These are phyloP conservation scores for Polyergus mexicanus DNA, from an alignment of 1,140 invertebrate species.

Conservation along the genomic window DNA sequence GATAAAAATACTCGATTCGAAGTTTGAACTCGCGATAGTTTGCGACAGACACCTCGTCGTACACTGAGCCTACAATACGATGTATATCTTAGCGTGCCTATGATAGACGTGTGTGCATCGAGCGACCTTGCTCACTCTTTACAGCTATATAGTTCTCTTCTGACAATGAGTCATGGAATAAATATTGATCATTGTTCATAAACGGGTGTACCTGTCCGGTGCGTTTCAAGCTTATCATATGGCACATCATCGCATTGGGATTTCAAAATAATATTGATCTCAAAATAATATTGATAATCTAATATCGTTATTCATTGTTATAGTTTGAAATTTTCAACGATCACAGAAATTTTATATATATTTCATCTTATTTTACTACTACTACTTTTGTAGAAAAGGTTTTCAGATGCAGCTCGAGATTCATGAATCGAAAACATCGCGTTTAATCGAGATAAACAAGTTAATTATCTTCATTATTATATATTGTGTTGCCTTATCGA, in stretches of 20 bases:
- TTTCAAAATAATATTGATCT: not conserved
- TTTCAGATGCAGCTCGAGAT: not conserved
- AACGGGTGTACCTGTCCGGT: constrained; percentile 39
- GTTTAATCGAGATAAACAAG: constrained; percentile 1
- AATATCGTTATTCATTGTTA: too few relatives aligned
- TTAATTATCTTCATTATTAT: not conserved
- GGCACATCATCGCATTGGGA: not conserved
- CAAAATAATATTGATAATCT: too few relatives aligned
- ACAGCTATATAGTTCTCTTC: constrained; percentile 69
- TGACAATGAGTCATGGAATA: constrained; percentile 81
- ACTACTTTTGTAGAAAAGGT: not conserved
- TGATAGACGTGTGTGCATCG: constrained; percentile 68
- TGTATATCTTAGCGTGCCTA: constrained; percentile 61
- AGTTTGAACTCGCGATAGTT: constrained; percentile 35
- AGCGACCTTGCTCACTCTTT: constrained; percentile 75
- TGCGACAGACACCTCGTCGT: constrained; percentile 49
- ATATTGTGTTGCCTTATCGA: not conserved
- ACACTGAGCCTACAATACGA: constrained; percentile 52
- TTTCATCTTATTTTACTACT: not conserved
- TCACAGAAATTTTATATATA: not conserved
- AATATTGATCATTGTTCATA: constrained; percentile 82
- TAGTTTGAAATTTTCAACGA: not conserved
- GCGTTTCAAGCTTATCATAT: not conserved
- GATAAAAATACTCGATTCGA: constrained; percentile 59
- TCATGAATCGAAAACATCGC: not conserved